Evolutionary conservation across 2,113 vertebrate species (phyloP).

Genomic region (Axis porcinus): DNA sequence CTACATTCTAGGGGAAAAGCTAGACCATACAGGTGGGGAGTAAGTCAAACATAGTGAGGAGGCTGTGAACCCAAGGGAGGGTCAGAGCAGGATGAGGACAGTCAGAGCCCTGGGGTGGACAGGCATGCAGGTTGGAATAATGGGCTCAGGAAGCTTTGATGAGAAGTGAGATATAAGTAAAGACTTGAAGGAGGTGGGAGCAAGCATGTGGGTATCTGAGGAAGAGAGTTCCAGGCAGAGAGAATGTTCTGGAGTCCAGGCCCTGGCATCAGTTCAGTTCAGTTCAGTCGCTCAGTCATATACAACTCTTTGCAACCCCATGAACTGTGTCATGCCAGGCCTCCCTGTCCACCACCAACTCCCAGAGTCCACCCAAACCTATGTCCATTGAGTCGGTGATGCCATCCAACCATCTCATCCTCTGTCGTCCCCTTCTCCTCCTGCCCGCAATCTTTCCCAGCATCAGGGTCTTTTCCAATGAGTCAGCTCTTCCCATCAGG

Average conservation of each 20-base stretch:
- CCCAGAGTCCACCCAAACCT: too few relatives aligned
- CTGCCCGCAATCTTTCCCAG: too few relatives aligned
- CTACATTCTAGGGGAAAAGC: rapidly evolving
- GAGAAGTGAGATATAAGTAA: background rate
- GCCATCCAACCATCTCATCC: too few relatives aligned
- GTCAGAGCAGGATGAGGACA: background rate
- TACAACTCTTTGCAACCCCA: too few relatives aligned
- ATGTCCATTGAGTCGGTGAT: too few relatives aligned
- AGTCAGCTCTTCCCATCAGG: too few relatives aligned
- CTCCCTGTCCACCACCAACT: too few relatives aligned
- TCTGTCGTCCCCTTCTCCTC: too few relatives aligned
- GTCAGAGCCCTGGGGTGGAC: rapidly evolving
- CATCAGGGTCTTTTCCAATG: too few relatives aligned
- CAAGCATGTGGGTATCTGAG: rapidly evolving
- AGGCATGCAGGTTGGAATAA: background rate
- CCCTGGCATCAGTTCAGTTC: background rate
- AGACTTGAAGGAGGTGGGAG: background rate
- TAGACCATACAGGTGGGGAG: rapidly evolving
- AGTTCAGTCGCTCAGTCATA: too few relatives aligned
- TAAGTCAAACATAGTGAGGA: rapidly evolving
- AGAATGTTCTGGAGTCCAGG: rapidly evolving
- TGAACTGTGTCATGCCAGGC: too few relatives aligned
- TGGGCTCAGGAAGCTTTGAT: too few relatives aligned
- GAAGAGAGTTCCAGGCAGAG: background rate
- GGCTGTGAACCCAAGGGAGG: rapidly evolving